phyloP scores from a whole-genome alignment of 2,888 invertebrate species.

The Ariolimax columbianus region DNA sequence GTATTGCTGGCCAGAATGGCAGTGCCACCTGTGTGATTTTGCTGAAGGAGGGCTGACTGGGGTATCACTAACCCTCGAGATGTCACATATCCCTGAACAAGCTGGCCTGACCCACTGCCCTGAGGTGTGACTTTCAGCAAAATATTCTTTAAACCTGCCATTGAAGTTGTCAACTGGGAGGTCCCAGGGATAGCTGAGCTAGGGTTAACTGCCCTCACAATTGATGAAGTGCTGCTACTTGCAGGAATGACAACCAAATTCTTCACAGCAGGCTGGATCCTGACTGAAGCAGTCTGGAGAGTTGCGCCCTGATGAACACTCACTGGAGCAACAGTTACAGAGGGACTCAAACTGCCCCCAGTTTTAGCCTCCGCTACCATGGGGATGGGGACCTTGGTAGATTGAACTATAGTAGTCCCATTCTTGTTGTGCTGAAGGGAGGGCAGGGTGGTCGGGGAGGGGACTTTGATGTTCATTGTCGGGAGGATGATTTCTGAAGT shows the following conservation, averaged over 20 bases:
- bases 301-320: neutral
- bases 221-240: neutral
- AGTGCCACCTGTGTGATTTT: neutral
- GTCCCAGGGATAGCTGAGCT: neutral
- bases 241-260: neutral
- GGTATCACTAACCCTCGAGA: constrained; percentile 49
- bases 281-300: neutral
- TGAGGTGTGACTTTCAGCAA: constrained; percentile 51
- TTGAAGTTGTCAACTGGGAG: neutral
- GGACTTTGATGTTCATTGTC: constrained; percentile 73
- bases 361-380: constrained; percentile 62
- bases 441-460: constrained; percentile 69
- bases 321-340: neutral
- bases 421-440: constrained; percentile 67
- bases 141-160: constrained; percentile 39
- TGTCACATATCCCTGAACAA: constrained; percentile 52
- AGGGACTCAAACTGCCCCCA: constrained; percentile 40
- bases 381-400: constrained; percentile 74
- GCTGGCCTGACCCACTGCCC: constrained; percentile 32
- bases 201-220: constrained; percentile 1
- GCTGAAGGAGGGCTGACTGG: constrained; percentile 46
- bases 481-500: constrained; percentile 67
- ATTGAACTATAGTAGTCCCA: constrained; percentile 72
- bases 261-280: neutral
- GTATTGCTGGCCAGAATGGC: constrained; percentile 7